Conservation (phyloP, 2,797 vertebrate species). For the Chaenodraco wilsoni region DNA sequence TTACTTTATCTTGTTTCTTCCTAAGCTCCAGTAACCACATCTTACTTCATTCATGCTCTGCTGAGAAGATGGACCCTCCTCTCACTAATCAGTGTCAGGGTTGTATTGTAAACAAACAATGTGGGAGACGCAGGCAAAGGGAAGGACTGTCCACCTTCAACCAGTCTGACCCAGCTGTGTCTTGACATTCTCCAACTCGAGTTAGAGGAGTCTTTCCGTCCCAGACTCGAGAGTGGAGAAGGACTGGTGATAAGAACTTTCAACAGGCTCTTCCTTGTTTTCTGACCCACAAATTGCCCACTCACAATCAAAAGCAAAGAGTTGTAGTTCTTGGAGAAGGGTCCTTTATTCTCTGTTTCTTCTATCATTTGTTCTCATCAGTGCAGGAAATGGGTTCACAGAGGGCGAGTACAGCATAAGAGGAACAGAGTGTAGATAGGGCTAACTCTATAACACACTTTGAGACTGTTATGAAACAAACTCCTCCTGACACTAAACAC, state of each 20-base stretch:
- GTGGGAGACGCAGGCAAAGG: not conserved
- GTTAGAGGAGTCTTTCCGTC: not conserved
- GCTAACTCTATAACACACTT: conserved; percentile 21
- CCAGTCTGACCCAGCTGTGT: not conserved
- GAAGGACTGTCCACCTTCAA: not conserved
- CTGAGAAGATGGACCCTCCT: conserved; percentile 9
- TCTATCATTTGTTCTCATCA: conserved; percentile 29
- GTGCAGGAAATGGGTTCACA: conserved; percentile 35
- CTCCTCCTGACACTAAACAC: conserved; percentile 14
- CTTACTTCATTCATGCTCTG: conserved; percentile 5
- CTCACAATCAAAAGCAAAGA: not conserved
- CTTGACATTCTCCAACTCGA: conserved; percentile 3
- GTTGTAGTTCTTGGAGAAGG: conserved; percentile 11
- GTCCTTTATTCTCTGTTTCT: conserved; percentile 10
- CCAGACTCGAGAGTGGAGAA: not conserved
- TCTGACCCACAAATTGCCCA: conserved; percentile 1
- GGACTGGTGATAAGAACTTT: conserved; percentile 14
- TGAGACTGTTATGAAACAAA: conserved; percentile 40
- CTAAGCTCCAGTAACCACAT: not conserved
- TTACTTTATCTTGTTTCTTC: conserved; percentile 14
- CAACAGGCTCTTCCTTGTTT: conserved; percentile 13
- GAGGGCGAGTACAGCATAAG: conserved; percentile 16
- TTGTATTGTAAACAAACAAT: not conserved
- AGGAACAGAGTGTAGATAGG: conserved; percentile 2
- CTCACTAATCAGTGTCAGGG: not conserved